These are phyloP conservation scores for Molossus alvarezi DNA, from an alignment of 2,797 vertebrate genomes.

Conservation along the genomic window DNA sequence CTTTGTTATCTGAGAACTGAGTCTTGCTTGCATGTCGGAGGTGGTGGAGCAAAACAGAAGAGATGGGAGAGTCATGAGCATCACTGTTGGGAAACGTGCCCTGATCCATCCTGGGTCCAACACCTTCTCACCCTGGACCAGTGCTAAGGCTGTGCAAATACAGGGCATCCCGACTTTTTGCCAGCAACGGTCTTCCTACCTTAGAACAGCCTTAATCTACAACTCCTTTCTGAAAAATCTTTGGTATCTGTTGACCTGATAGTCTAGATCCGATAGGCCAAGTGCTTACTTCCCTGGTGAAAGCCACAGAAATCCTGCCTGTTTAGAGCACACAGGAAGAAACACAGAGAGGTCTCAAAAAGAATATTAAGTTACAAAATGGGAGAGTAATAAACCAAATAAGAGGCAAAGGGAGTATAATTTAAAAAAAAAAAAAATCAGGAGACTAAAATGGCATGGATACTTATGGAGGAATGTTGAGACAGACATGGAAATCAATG, in stretches of 20 bases:
- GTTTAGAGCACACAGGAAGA: background rate
- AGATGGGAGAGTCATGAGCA: accelerated
- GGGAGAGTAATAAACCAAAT: background rate
- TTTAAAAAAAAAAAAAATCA: background rate
- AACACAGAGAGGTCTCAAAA: background rate
- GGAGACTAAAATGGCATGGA: background rate
- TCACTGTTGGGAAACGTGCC: accelerated
- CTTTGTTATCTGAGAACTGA: background rate
- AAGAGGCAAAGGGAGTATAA: background rate
- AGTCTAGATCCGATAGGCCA: background rate
- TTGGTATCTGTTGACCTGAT: background rate
- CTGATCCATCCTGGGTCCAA: accelerated
- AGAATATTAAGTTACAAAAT: background rate
- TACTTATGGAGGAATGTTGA: background rate
- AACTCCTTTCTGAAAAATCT: background rate
- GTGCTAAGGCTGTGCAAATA: background rate
- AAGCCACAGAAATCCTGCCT: background rate
- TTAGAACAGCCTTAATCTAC: background rate
- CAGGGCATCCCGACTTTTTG: background rate
- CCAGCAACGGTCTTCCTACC: background rate
- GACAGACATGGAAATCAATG: background rate
- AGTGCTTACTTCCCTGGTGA: background rate
- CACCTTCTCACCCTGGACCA: background rate
- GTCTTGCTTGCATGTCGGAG: background rate
- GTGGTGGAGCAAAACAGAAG: background rate